Conservation (phyloP, 2,113 vertebrate species). For the Anhinga rufa region DNA sequence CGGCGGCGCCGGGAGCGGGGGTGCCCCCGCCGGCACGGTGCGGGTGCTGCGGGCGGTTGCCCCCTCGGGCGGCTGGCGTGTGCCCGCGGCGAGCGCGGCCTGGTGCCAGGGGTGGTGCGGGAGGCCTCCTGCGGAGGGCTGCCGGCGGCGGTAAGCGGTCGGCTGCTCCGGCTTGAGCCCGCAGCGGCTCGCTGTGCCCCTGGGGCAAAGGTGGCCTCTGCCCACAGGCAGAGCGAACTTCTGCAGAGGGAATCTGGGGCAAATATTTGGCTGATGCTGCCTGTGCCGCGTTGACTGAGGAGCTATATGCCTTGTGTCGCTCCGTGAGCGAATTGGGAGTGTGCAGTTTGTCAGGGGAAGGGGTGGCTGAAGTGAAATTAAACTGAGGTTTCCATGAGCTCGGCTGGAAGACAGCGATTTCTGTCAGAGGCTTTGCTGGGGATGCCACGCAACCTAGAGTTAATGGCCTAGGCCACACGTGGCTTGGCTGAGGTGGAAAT, state of each 20-base stretch:
- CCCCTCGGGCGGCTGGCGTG: background rate
- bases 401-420: fast-evolving
- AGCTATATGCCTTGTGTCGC: background rate
- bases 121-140: background rate
- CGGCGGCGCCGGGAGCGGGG: background rate
- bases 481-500: background rate
- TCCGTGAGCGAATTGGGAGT: fast-evolving
- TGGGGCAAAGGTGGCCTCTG: background rate
- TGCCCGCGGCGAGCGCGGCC: background rate
- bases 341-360: background rate
- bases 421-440: background rate
- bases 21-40: fast-evolving
- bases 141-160: background rate
- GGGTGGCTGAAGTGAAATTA: background rate
- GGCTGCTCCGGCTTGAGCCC: background rate
- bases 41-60: background rate
- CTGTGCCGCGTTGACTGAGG: background rate
- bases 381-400: background rate
- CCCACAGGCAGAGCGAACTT: background rate
- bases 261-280: fast-evolving
- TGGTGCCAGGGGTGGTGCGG: background rate
- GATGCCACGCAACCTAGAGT: fast-evolving
- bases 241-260: background rate
- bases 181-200: background rate
- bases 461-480: fast-evolving